Base-by-base conservation (phyloP, 2,113 vertebrate species). In the Dipodomys ordii region DNA sequence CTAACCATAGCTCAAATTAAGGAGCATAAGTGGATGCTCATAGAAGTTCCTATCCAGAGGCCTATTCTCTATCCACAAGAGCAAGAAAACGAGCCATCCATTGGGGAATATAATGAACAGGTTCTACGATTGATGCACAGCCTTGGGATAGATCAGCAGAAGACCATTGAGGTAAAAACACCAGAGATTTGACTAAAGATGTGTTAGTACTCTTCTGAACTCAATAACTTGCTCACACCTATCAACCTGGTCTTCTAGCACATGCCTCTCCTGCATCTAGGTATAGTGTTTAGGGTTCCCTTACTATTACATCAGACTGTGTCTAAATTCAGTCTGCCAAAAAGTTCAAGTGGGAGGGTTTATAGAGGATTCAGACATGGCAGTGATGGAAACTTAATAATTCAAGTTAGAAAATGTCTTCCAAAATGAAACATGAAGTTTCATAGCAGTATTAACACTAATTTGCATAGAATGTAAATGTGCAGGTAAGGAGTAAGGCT, bases 131-230 rank as follows among this genome's bases (percentile, higher is more conserved):
- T 99, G 77, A 99, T 99, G 99, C 99, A 99, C 97, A 99, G 99
- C 98, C 99, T 99, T 82, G 99, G 99, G 92, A 99, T 99, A 80
- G 99, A 99, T 97, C 99, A 99, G 90, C 99, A 99, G 97, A 99
- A 99, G 97, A 99, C 99, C 0, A 94, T 99, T 67, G 99, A 99
- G 99, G 99, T 99, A 98, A 98, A 95, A 16, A 0, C 44, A 5
- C 10, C 11, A 9, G 77, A 65, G 32, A 49, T 78, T 27, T 78
- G 77, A 6, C 65, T 35, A 1, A n/a, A 94, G 89, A 69, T 46
- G 4, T 53, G 18, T 65, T 53, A 87, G n/a, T 19, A 25, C 71
- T 92, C 23, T n/a, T 7, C n/a, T 49, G 62, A 20, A 27, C 86
- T 76, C 46, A 2, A 8, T 32, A 30, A 79, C 60, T 23, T 72